Percentiles rank a stretch among this genome's conserved stretches.
Evolutionary conservation across 2,113 vertebrate genomes (phyloP).

Genomic region (Pristiophorus japonicus): DNA sequence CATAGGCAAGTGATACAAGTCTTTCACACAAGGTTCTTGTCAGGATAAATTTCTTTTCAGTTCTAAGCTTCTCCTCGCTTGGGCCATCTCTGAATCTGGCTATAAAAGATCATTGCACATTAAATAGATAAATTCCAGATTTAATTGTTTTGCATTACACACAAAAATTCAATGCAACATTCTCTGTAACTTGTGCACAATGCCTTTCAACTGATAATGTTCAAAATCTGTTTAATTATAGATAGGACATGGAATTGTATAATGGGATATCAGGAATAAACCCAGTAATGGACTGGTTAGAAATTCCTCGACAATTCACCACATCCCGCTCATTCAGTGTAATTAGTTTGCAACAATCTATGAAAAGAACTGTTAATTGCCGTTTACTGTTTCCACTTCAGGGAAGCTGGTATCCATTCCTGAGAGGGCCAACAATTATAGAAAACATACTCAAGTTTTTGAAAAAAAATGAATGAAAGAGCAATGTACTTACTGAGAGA

Average conservation of each 20-base stretch:
- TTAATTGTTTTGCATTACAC: background rate
- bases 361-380: background rate
- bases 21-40: conserved; percentile 46
- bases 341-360: background rate
- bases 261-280: background rate
- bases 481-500: background rate
- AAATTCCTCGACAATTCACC: background rate
- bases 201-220: too few relatives aligned
- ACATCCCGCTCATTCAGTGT: background rate
- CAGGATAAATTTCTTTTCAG: conserved; percentile 77
- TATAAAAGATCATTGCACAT: conserved; percentile 45
- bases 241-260: background rate
- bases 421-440: background rate
- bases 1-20: background rate
- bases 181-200: too few relatives aligned
- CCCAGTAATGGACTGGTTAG: background rate
- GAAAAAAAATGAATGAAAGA: background rate
- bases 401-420: conserved; percentile 25
- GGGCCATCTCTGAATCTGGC: conserved; percentile 94
- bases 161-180: background rate
- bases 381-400: background rate
- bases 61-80: conserved; percentile 83
- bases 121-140: background rate
- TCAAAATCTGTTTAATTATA: background rate
- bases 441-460: background rate